These are phyloP conservation scores for Rhyacophila evoluta DNA, from an alignment of 2,888 invertebrate genomes.

Conservation along the genomic window DNA sequence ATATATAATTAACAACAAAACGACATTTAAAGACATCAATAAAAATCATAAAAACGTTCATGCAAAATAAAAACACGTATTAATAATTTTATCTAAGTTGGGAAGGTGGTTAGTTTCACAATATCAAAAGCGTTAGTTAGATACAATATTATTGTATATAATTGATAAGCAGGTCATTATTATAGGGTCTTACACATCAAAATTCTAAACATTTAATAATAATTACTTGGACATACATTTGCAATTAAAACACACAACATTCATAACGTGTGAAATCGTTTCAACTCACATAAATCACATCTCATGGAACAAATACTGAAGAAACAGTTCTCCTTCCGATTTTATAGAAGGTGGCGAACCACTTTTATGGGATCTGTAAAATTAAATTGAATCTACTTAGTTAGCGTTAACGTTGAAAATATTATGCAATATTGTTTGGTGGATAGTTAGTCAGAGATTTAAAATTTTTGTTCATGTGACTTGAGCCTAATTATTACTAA, in stretches of 20 bases:
- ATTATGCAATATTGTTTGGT: too few relatives aligned
- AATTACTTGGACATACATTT: too few relatives aligned
- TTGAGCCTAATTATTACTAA: too few relatives aligned
- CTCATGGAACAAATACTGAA: slow-evolving; percentile 51
- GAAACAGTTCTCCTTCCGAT: slow-evolving; percentile 53
- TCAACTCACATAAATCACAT: slow-evolving; percentile 51
- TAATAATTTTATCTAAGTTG: too few relatives aligned
- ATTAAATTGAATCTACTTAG: neutral
- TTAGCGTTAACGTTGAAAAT: too few relatives aligned
- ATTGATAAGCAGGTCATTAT: too few relatives aligned
- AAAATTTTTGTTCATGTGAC: too few relatives aligned
- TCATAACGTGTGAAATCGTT: slow-evolving; percentile 16
- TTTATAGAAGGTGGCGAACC: slow-evolving; percentile 46
- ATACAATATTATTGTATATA: too few relatives aligned
- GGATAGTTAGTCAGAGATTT: too few relatives aligned
- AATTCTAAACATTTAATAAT: neutral
- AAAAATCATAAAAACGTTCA: neutral
- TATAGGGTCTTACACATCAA: neutral
- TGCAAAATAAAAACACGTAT: neutral
- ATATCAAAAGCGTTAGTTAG: neutral
- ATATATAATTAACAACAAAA: neutral
- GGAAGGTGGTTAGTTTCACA: too few relatives aligned
- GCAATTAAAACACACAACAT: slow-evolving; percentile 16
- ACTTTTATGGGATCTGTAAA: slow-evolving; percentile 53
- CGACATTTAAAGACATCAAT: neutral